Conservation (phyloP, 2,113 vertebrate species). For the Stegastes partitus region DNA sequence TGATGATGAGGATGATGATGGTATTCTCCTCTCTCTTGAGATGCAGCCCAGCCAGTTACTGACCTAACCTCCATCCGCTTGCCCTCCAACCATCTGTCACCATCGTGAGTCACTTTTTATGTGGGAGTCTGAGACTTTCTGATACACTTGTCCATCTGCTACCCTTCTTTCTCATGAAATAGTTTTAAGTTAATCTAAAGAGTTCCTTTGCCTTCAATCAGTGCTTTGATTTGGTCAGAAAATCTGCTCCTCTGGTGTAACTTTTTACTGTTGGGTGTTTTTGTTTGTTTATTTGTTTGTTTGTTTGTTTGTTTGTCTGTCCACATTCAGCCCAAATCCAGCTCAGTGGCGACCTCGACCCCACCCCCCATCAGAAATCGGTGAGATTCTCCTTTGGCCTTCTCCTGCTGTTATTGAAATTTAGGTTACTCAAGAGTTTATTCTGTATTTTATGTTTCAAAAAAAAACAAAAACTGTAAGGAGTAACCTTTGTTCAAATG, state of each 20-base stretch:
- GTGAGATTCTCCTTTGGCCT: conserved; percentile 43
- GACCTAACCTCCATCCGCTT: conserved; percentile 1
- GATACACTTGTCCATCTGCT: too few species aligned
- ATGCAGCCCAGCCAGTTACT: conserved; percentile 22
- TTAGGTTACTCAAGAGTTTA: not conserved
- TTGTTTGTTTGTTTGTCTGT: not conserved
- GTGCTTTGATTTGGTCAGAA: too few species aligned
- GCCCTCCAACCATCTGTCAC: conserved; percentile 11
- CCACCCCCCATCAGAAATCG: conserved; percentile 38
- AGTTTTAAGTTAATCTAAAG: too few species aligned
- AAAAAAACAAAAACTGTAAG: too few species aligned
- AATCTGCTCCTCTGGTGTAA: too few species aligned
- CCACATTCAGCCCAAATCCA: not conserved
- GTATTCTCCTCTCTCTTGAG: conserved; percentile 2
- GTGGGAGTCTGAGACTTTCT: not conserved
- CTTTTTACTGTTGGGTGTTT: not conserved
- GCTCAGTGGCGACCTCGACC: not conserved
- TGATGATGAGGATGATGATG: not conserved
- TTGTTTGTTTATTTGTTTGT: not conserved
- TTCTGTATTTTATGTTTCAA: not conserved
- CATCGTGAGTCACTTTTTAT: conserved; percentile 57
- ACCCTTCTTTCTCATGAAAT: too few species aligned
- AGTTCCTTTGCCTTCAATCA: too few species aligned
- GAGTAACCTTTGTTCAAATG: too few species aligned
- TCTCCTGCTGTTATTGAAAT: not conserved